phyloP scores from a whole-genome alignment of 2,888 invertebrate genomes.

The Muschampia staudingeri region DNA sequence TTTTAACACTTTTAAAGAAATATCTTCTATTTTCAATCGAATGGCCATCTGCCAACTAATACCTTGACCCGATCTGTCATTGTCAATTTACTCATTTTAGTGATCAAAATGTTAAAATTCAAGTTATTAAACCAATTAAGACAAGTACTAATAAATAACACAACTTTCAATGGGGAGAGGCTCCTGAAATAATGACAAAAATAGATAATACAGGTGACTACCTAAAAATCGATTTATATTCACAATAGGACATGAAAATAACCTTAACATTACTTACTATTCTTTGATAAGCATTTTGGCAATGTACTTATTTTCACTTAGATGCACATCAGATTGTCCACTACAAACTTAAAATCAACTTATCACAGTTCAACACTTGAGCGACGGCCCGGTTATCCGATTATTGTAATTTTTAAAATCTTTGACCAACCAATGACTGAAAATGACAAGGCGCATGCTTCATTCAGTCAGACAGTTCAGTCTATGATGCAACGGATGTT shows the following conservation, averaged over 20 bases:
- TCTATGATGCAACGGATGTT: conserved; percentile 92
- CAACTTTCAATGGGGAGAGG: background rate
- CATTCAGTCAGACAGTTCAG: conserved; percentile 78
- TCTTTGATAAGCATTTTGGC: conserved; percentile 93
- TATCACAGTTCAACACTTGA: conserved; percentile 90
- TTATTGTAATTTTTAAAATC: conserved; percentile 87
- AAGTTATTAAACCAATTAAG: conserved; percentile 66
- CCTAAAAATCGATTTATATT: conserved; percentile 88
- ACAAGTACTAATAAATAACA: conserved; percentile 9
- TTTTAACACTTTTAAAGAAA: conserved; percentile 39
- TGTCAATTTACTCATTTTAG: conserved; percentile 72
- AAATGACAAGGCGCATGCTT: conserved; percentile 92
- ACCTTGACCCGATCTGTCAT: conserved; percentile 85
- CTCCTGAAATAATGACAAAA: conserved; percentile 18
- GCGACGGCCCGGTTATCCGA: conserved; percentile 86
- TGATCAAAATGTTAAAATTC: conserved; percentile 70
- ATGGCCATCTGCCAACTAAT: conserved; percentile 75
- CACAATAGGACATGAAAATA: conserved; percentile 79
- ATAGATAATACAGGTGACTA: conserved; percentile 68
- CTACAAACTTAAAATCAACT: conserved; percentile 86
- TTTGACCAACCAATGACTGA: conserved; percentile 87
- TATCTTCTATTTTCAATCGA: conserved; percentile 24
- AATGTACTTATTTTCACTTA: conserved; percentile 85
- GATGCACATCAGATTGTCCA: conserved; percentile 91
- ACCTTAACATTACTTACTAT: conserved; percentile 92